phyloP scores from a whole-genome alignment of 2,888 invertebrate species.

The Lochmaea crataegi region DNA sequence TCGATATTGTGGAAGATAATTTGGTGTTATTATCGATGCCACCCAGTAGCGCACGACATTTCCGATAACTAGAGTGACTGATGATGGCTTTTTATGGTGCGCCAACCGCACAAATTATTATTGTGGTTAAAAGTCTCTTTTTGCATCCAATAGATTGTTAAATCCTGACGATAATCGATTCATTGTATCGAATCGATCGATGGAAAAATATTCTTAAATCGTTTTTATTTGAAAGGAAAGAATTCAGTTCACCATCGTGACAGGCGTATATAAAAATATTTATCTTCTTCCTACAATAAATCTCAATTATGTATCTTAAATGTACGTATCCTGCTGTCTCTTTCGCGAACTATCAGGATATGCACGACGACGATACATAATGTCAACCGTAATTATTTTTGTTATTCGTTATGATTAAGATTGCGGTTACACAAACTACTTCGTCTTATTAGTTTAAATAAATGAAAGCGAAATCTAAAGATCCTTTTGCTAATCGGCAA shows the following conservation, averaged over 20 bases:
- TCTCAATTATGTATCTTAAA: constrained; percentile 44
- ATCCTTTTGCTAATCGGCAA: constrained; percentile 37
- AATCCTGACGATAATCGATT: neutral
- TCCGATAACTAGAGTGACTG: constrained; percentile 45
- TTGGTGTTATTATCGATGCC: constrained; percentile 58
- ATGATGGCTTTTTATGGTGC: constrained; percentile 29
- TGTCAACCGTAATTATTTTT: constrained; percentile 50
- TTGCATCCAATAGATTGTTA: constrained; percentile 12
- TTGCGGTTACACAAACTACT: constrained; percentile 38
- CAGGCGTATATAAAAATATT: too few species aligned
- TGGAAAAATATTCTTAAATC: too few species aligned
- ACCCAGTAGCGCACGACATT: constrained; percentile 62
- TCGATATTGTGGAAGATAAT: constrained; percentile 59
- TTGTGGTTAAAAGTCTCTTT: constrained; percentile 15
- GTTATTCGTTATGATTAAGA: constrained; percentile 42
- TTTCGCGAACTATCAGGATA: constrained; percentile 37
- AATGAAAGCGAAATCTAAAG: constrained; percentile 22
- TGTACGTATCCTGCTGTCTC: constrained; percentile 32
- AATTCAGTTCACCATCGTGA: too few species aligned
- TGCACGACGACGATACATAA: constrained; percentile 50
- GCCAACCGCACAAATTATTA: constrained; percentile 20
- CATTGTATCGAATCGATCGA: constrained; percentile 13
- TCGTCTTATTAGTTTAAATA: constrained; percentile 21
- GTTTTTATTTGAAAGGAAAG: too few species aligned
- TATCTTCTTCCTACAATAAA: constrained; percentile 46